Conservation (phyloP, 1,140 invertebrate genomes). For the Bombyx mandarina region DNA sequence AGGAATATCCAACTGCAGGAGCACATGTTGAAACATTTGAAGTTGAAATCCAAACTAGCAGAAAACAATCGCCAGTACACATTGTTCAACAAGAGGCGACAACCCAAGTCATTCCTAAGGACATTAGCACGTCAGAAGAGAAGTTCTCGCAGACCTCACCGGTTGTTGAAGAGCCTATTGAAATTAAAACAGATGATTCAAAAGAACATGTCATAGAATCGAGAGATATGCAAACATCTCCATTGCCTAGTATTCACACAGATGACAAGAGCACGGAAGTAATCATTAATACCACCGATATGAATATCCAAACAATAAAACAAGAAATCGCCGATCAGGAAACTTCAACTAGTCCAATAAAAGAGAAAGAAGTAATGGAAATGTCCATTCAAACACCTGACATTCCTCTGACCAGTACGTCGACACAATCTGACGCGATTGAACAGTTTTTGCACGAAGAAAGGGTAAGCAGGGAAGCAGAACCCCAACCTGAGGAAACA, state of each 20-base stretch:
- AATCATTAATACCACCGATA: constrained; percentile 46
- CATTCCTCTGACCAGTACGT: constrained; percentile 36
- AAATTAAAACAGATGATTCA: constrained; percentile 16
- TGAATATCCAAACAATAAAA: constrained; percentile 59
- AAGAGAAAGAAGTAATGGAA: constrained; percentile 49
- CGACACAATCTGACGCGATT: constrained; percentile 47
- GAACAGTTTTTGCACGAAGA: constrained; percentile 13
- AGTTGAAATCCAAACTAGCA: constrained; percentile 52
- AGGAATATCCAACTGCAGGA: constrained; percentile 26
- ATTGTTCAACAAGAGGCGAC: constrained; percentile 38
- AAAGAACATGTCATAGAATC: constrained; percentile 41
- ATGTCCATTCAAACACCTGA: constrained; percentile 67
- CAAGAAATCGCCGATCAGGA: constrained; percentile 56
- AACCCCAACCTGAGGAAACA: constrained; percentile 10
- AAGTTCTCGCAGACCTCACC: constrained; percentile 65
- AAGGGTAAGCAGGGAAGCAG: constrained; percentile 7
- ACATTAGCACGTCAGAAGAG: constrained; percentile 53
- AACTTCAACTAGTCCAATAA: constrained; percentile 51
- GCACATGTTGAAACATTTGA: constrained; percentile 39
- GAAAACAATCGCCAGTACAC: constrained; percentile 36
- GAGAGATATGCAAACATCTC: constrained; percentile 64
- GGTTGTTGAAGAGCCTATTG: constrained; percentile 19
- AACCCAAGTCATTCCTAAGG: constrained; percentile 57
- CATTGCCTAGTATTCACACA: constrained; percentile 33
- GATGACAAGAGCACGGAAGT: constrained; percentile 60